These are phyloP conservation scores for Pseudoips prasinana DNA, from an alignment of 2,888 invertebrate genomes.

Conservation along the genomic window DNA sequence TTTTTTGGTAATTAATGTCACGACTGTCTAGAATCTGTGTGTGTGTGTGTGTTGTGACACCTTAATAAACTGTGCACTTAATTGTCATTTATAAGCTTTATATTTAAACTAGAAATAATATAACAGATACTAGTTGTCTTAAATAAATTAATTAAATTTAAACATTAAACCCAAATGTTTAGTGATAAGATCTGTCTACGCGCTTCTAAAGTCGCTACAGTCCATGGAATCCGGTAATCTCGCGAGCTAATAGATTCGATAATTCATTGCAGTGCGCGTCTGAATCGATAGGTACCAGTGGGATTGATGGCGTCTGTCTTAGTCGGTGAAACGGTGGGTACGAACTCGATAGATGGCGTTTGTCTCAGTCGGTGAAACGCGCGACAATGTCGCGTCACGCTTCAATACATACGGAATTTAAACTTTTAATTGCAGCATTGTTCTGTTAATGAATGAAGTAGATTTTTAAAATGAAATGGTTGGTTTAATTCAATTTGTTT, in stretches of 20 bases:
- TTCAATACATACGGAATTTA: slow-evolving; percentile 29
- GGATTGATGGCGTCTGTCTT: slow-evolving; percentile 62
- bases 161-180: too few species aligned
- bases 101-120: too few species aligned
- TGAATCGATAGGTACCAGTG: slow-evolving; percentile 59
- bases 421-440: slow-evolving; percentile 27
- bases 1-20: too few species aligned
- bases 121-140: too few species aligned
- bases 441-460: slow-evolving; percentile 4
- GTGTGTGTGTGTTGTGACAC: too few species aligned
- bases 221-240: slow-evolving; percentile 70
- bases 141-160: too few species aligned
- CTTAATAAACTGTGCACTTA: too few species aligned
- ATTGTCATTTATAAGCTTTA: too few species aligned
- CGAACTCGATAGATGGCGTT: slow-evolving; percentile 65
- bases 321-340: slow-evolving; percentile 33
- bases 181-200: slow-evolving; percentile 40
- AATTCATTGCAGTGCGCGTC: slow-evolving; percentile 70
- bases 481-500: too few species aligned
- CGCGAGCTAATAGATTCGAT: slow-evolving; percentile 78
- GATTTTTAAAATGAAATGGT: not conserved
- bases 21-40: too few species aligned
- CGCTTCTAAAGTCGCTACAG: slow-evolving; percentile 26
- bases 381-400: slow-evolving; percentile 32
- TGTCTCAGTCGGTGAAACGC: slow-evolving; percentile 36